Conservation (phyloP, 53 echinoderm and acorn worm genomes). For the Temnopleurus reevesii region DNA sequence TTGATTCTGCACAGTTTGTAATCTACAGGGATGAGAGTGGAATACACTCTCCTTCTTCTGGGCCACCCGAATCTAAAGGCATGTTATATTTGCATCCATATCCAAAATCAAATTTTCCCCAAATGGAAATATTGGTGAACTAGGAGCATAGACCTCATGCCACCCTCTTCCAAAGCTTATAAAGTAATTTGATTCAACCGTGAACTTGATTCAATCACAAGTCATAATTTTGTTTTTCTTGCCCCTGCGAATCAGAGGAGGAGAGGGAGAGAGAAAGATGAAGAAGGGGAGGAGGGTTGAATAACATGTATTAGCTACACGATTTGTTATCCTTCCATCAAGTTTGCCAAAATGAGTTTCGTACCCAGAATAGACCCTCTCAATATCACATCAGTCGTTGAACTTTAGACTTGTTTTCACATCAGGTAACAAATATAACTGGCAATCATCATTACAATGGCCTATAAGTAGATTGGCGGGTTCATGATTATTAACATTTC, state of each 20-base stretch:
- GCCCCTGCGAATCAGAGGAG: neutral
- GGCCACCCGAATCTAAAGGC: too few relatives aligned
- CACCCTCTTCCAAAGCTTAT: neutral
- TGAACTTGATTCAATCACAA: conserved; percentile 19
- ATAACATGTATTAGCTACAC: neutral
- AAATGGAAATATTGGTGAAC: neutral
- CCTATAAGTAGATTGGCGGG: conserved; percentile 6
- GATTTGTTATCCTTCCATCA: conserved; percentile 2
- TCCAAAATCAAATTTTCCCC: neutral
- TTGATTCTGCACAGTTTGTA: too few relatives aligned
- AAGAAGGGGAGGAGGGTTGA: too few relatives aligned
- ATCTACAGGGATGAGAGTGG: too few relatives aligned
- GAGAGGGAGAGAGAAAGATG: conserved; percentile 11
- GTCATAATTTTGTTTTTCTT: conserved; percentile 23
- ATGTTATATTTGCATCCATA: too few relatives aligned
- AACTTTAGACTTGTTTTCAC: conserved; percentile 37
- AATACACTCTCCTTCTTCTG: too few relatives aligned
- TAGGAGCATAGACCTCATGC: neutral
- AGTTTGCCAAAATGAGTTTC: neutral
- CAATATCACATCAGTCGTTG: neutral
- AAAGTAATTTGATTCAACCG: conserved; percentile 10
- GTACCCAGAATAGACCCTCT: conserved; percentile 15
- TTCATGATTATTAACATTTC: conserved; percentile 17
- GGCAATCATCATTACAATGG: conserved; percentile 4
- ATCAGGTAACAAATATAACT: neutral